Evolutionary conservation across 2,113 vertebrate species (phyloP), one percentile per base, ranked within the genome.

Genomic region (Etheostoma cragini): DNA sequence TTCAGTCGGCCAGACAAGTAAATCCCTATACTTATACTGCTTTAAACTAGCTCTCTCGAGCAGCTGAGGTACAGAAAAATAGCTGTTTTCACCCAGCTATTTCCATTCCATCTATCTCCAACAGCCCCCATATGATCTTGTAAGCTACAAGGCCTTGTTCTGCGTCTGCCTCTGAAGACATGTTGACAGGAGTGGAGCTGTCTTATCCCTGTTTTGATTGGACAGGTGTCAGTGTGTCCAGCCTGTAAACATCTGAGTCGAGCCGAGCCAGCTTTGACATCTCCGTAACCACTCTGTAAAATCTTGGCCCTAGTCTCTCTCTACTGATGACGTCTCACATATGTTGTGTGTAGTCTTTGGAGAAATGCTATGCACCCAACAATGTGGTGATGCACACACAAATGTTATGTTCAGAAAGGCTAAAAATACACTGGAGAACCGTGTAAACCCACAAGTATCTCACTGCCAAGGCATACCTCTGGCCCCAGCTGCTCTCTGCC

Each of bases 401-500:
- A 13, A 49, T n/a, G 8, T 69, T 45, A 70, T 75, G 24, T 58
- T 50, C 46, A 38, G 56, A 61, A 60, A n/a, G 63, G 76, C 85
- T 84, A 75, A 85, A 61, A 89, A 90, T 87, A 87, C 53, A 24
- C 82, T 15, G 33, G 68, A 84, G 81, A 66, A 42, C 56, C 52
- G 30, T 66, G 52, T 76, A 68, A 70, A 63, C 60, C 61, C 65
- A 50, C 45, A 71, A 62, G 61, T n/a, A 72, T 70, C 80, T 81
- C 47, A 33, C 33, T 58, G 87, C 84, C 79, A 80, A 80, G 45
- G 74, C 88, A 81, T 24, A 71, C 73, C 82, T 81, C 66, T 81
- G 77, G 88, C 88, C 89, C 78, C 88, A 85, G 84, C 88, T 87
- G 90, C 86, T 91, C 73, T 38, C 71, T 30, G 54, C 62, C 60